Conservation (phyloP, 2,113 vertebrate species). For the Anolis sagrei region DNA sequence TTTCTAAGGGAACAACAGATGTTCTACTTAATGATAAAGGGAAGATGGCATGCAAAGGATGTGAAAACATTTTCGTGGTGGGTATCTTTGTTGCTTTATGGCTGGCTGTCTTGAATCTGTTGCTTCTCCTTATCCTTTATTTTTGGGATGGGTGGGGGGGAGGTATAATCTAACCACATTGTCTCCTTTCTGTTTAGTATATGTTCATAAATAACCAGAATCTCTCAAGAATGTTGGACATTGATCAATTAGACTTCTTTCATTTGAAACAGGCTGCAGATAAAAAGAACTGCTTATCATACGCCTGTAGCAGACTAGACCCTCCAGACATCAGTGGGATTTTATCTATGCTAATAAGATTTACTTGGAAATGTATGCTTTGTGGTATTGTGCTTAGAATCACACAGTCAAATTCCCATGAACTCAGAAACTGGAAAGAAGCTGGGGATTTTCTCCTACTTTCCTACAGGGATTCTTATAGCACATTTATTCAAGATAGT, state of each 20-base stretch:
- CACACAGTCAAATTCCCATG: not conserved
- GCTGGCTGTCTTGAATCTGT: not conserved
- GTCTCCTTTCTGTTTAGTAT: no score
- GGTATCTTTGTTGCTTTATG: not conserved
- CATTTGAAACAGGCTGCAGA: not conserved
- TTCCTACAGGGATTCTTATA: not conserved
- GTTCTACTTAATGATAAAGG: not conserved
- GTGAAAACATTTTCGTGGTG: not conserved
- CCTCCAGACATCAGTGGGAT: not conserved
- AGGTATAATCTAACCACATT: not conserved
- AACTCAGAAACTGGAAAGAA: not conserved
- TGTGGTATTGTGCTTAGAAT: not conserved
- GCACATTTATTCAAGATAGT: not conserved
- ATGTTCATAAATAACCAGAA: not conserved
- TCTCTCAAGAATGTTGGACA: not conserved
- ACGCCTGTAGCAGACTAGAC: not conserved
- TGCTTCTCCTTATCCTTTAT: not conserved
- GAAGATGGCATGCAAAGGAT: not conserved
- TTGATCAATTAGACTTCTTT: conserved; percentile 13
- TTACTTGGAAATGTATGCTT: not conserved
- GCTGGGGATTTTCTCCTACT: not conserved
- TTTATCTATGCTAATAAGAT: conserved; percentile 19
- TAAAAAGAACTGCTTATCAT: not conserved
- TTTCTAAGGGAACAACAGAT: not conserved
- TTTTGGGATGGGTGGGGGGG: not conserved